Base-by-base conservation (phyloP, 2,888 invertebrate genomes). In the Scaptomyza tumidula region DNA sequence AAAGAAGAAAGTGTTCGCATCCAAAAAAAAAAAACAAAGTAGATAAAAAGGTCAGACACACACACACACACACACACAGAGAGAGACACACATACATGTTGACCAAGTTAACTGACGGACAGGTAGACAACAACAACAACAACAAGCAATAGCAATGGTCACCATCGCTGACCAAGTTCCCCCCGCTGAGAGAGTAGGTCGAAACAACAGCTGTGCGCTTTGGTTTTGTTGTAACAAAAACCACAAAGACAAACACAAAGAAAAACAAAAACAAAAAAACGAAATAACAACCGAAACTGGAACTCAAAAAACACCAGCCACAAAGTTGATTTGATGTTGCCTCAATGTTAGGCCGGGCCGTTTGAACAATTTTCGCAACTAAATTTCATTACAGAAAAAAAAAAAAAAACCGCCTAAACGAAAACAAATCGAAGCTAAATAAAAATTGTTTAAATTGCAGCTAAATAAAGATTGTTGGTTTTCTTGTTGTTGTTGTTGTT, bases 301-400 rank as follows among this genome's bases (percentile, higher is more conserved):
- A 66, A 66, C 58, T 52, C 33, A 53, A 50, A 50, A 65, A 50
- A 66, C 48, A 44, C 33, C 39, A 41, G 27, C 16, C 43, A 33
- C 50, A 67, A 61, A 77, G 75, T 78, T 66, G 63, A 2, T 31
- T 31, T 31, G 46, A 14, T 50, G 62, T 79, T 81, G 76, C 75
- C 86, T 52, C 77, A 63, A 68, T 78, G 65, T 65, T 54, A 64
- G 70, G 1, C 60, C 59, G 71, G 67, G 62, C 64, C 71, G 67
- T 72, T 72, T 72, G 62, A 63, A 66, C 4, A 37, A n/a, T 82
- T 85, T 82, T 85, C 80, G 86, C 86, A 82, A 82, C 80, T 67
- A 55, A 80, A 86, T 71, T 80, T 80, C 73, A 86, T 69, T 76
- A 62, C 71, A 62, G 56, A 60, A 35, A 46, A 39, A n/a, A 13